Percentiles rank a stretch among this genome's conserved stretches.
phyloP scores from a whole-genome alignment of 2,113 vertebrate genomes.

The Podarcis muralis region DNA sequence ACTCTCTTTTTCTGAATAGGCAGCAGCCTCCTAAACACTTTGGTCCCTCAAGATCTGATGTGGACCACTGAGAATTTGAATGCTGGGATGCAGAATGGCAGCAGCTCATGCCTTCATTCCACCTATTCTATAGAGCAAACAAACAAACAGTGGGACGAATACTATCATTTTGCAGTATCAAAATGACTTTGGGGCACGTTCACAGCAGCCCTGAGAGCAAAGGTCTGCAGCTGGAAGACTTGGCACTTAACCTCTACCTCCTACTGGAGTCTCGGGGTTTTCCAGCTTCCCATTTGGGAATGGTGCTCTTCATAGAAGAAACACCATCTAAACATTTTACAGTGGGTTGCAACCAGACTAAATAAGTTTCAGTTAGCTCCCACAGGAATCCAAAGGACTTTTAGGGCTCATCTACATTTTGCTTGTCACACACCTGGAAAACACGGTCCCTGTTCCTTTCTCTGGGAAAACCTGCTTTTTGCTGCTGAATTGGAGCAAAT shows the following conservation, averaged over 20 bases:
- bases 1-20: rapidly evolving
- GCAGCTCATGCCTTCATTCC: background rate
- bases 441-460: too few species aligned
- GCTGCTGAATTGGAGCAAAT: too few species aligned
- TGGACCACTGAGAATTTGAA: background rate
- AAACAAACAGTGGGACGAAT: background rate
- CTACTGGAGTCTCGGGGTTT: background rate
- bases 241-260: background rate
- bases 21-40: background rate
- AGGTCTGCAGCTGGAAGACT: background rate
- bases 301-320: background rate
- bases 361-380: background rate
- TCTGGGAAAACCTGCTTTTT: too few species aligned
- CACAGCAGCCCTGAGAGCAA: background rate
- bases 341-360: background rate
- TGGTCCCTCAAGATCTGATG: background rate
- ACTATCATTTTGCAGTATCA: background rate
- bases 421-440: too few species aligned
- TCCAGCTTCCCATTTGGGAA: background rate
- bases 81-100: background rate
- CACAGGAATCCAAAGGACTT: background rate
- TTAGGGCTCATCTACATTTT: too few species aligned
- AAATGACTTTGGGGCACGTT: background rate
- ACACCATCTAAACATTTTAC: rapidly evolving
- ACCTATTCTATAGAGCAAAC: background rate